Evolutionary conservation across 2,888 invertebrate species (phyloP), one percentile per base, ranked within the genome.

Genomic region (Cephus nigrinus): DNA sequence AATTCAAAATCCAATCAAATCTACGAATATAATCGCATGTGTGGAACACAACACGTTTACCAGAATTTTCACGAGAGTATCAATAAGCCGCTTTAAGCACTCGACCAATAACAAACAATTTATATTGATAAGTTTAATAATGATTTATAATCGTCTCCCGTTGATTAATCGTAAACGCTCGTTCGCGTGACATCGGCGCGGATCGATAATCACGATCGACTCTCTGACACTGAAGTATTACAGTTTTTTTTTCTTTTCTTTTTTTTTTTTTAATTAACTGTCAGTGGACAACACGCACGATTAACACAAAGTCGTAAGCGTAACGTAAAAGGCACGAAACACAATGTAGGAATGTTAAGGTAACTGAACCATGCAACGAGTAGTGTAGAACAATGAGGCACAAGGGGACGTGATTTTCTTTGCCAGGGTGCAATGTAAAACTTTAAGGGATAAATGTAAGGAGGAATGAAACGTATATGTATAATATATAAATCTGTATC

Each of bases 301-400:
- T 77, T 80, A 81, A 82, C 81, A 83, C 81, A 82, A 82, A 80
- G 85, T 78, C 80, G 79, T 81, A 91, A 90, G 91, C 91, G 89
- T 85, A 94, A 94, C 94, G 93, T 92, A 92, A 93, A 93, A 93
- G 93, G 93, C 94, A 94, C 94, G 94, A 93, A 94, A 94, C 93
- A 93, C 93, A 92, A 91, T 88, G 89, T 90, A 91, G 92, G 92
- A 92, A 88, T 88, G 82, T 89, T 88, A 91, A 91, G 86, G 88
- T 88, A 91, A 92, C 88, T 86, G 82, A 91, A 92, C 90, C 91
- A 91, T 91, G 92, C 92, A 92, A 91, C 90, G 86, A 88, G 87
- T 87, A 90, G 85, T 86, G 88, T 87, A 83, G 85, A 86, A 55
- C 55, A 55, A 55, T 23, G 23, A 55, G 55, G 55, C 55, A 55